Base-by-base conservation (phyloP, 2,888 invertebrate genomes). In the Torymus texanus region DNA sequence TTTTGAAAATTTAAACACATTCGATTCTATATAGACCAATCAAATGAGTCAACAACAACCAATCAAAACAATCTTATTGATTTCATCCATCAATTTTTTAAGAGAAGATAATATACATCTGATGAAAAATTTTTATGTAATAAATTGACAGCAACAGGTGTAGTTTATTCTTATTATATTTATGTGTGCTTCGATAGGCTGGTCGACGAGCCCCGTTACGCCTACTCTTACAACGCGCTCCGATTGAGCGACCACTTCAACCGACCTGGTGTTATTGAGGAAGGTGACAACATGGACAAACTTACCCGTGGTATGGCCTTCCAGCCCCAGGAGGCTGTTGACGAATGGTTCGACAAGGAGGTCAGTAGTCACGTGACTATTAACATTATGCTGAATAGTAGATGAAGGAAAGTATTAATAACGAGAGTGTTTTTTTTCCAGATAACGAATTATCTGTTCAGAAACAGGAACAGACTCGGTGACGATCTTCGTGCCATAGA, bases 401-500 rank as follows among this genome's bases (percentile, higher is more conserved):
- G 41, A 8, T 1, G 5, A 41, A 41, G 1, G 41, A 41, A 41
- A 8, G 10, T 41, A 8, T 5, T 4, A 29, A 41, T 41, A 5
- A 68, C 29, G 11, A 21, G 21, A 21, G 10, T 70, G 14, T 63
- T 4, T n/a, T 13, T 13, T 73, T 70, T 21, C 85, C 10, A 94
- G 94, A 93, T 94, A 71, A 94, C 94, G 3, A 92, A 93, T 84
- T 94, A 91, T 88, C 88, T 94, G 75, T 94, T 94, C 90, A 93
- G 95, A 86, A 92, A 93, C 24, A 93, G 93, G 81, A 93, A 92
- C 87, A 93, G 94, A 1, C 94, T 97, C 83, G 97, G 97, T 0
- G 91, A 93, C 12, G 97, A 97, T 89, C 91, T 97, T 80, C 93
- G 95, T 62, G 94, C 97, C 0, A 93, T 94, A 53, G 97, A 97